These are phyloP conservation scores for Cephus pygmeus DNA, from an alignment of 2,888 invertebrate species.

Conservation along the genomic window DNA sequence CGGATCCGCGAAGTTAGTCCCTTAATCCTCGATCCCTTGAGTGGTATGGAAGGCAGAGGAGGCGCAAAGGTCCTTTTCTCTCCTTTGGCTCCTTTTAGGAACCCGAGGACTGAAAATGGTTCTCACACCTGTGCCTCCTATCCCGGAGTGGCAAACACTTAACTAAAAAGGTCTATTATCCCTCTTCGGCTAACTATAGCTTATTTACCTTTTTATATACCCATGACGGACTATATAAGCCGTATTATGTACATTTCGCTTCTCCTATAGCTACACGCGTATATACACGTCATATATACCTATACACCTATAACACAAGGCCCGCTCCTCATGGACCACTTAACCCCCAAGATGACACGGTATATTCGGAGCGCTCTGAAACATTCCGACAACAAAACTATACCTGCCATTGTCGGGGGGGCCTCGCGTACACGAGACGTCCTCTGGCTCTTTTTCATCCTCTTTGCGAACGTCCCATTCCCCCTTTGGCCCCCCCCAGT, in stretches of 20 bases:
- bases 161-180: slow-evolving; percentile 56
- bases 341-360: slow-evolving; percentile 51
- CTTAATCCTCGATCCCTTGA: slow-evolving; percentile 35
- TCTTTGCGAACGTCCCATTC: slow-evolving; percentile 17
- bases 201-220: slow-evolving; percentile 38
- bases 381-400: slow-evolving; percentile 32
- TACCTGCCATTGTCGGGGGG: slow-evolving; percentile 40
- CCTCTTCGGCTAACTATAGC: slow-evolving; percentile 34
- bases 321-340: slow-evolving; percentile 42
- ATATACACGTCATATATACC: neutral
- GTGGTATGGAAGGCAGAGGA: neutral
- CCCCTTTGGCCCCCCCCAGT: neutral
- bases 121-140: slow-evolving; percentile 48
- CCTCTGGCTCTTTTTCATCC: slow-evolving; percentile 24
- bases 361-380: slow-evolving; percentile 36
- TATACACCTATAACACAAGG: slow-evolving; percentile 20
- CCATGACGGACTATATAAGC: slow-evolving; percentile 5
- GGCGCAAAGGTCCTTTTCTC: neutral
- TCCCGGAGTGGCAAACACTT: slow-evolving; percentile 54
- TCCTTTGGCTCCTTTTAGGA: slow-evolving; percentile 16
- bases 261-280: neutral
- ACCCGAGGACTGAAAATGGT: slow-evolving; percentile 33
- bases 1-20: slow-evolving; percentile 9
- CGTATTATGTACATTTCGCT: slow-evolving; percentile 4
- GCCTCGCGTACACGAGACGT: slow-evolving; percentile 23